Percentiles rank a stretch among this genome's conserved stretches.
Conservation (phyloP, 2,888 invertebrate species). For the Hirtodrosophila confusa region DNA sequence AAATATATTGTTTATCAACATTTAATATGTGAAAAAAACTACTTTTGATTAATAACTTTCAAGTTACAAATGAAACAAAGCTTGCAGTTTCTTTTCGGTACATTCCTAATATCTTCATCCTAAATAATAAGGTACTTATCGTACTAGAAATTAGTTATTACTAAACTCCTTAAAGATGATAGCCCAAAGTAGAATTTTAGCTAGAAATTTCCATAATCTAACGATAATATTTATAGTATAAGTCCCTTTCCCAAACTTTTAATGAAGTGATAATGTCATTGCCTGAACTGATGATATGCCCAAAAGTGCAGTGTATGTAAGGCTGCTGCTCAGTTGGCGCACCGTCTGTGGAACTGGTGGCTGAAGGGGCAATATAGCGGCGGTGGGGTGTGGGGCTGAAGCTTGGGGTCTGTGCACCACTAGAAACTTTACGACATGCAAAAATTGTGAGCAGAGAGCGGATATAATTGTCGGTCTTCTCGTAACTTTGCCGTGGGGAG, state of each 20-base stretch:
- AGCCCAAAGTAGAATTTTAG: too few species aligned
- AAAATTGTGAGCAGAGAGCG: slow-evolving; percentile 81
- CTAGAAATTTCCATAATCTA: too few species aligned
- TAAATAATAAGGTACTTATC: too few species aligned
- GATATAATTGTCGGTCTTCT: slow-evolving; percentile 81
- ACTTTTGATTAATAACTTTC: too few species aligned
- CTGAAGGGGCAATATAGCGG: slow-evolving; percentile 5
- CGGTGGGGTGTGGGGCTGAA: slow-evolving; percentile 11
- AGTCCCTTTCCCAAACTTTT: background rate
- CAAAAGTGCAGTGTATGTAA: slow-evolving; percentile 26
- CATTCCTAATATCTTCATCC: too few species aligned
- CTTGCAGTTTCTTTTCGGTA: too few species aligned
- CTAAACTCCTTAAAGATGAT: too few species aligned
- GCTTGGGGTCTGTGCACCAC: slow-evolving; percentile 66
- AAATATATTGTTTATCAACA: too few species aligned
- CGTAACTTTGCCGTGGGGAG: slow-evolving; percentile 80
- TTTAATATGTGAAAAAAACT: too few species aligned
- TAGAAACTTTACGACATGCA: slow-evolving; percentile 80
- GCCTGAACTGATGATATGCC: slow-evolving; percentile 1
- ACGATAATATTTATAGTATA: too few species aligned
- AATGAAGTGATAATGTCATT: background rate
- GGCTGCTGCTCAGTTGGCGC: slow-evolving; percentile 36
- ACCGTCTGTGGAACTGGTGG: slow-evolving; percentile 42
- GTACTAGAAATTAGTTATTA: too few species aligned
- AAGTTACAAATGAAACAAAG: too few species aligned